Base-by-base conservation (phyloP, 2,888 invertebrate species). In the Chloromyia formosa region DNA sequence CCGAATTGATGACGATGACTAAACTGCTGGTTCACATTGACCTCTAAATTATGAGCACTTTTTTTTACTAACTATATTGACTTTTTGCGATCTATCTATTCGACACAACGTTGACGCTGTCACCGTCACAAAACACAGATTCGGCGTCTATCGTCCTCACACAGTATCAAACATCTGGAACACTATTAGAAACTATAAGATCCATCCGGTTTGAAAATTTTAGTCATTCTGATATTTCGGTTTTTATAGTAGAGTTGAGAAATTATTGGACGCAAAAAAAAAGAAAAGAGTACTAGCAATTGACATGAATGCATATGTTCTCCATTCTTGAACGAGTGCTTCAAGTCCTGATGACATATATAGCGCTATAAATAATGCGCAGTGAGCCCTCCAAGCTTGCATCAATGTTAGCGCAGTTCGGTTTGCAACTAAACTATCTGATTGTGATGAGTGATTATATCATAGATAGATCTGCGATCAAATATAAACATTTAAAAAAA, bases 191-290 rank as follows among this genome's bases (percentile, higher is more conserved):
- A 66, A 66, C 23, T 42, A 66, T 45, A 49, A 66, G 22, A 18
- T 49, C 23, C 42, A 66, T 66, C 66, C 66, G 66, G 66, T 66
- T 66, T 16, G 66, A 66, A 45, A 66, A 35, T 35, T 66, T 66
- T 66, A 66, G 66, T 66, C 66, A 66, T 45, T 49, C 35, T 22
- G n/a, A 66, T 49, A 23, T 16, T 62, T 62, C n/a, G 27, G 27
- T 35, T 35, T 35, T 35, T 35, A 35, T 35, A 35, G 27, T 35
- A 35, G 27, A 35, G 27, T 35, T 35, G 2, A 7, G 27, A 35
- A 35, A 35, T 35, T 35, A 7, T 35, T 7, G 27, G 2, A 35
- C 7, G 27, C 27, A 7, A 35, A 35, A 35, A 35, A 35, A 35
- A 35, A 35, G 3, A 4, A 7, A 35, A 35, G 27, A 35, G 27